These are phyloP conservation scores for Magallana ariakensis DNA, from an alignment of 1,140 invertebrate genomes.

Conservation along the genomic window DNA sequence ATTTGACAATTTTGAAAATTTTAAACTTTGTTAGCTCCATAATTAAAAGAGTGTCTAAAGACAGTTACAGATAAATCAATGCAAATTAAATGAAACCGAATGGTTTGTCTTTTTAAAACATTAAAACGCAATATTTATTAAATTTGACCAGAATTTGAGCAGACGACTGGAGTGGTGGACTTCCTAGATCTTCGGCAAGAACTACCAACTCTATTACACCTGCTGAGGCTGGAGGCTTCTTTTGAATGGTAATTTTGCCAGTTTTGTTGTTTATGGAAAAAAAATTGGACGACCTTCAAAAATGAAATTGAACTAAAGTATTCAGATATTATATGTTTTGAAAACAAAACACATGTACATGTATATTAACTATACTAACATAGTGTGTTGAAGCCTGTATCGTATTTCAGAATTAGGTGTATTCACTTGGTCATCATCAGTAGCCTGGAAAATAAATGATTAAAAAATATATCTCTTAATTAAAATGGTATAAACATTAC, in stretches of 20 bases:
- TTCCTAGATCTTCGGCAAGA: background rate
- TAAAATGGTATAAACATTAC: no score
- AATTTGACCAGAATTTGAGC: background rate
- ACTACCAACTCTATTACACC: background rate
- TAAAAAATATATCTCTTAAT: no score
- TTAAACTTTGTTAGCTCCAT: no score
- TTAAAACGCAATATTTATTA: no score
- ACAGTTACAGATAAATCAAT: no score
- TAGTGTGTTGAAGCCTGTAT: background rate
- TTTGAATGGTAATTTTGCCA: background rate
- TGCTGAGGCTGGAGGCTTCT: background rate
- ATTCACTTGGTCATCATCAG: background rate
- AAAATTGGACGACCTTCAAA: background rate
- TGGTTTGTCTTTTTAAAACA: no score
- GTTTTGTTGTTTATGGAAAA: background rate
- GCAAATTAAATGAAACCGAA: no score
- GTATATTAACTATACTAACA: background rate
- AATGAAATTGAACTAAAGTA: no score
- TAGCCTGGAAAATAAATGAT: background rate
- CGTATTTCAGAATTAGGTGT: background rate
- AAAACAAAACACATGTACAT: no score
- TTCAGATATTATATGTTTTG: no score
- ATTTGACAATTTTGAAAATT: no score
- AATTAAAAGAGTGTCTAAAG: no score
- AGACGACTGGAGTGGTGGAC: background rate